These are phyloP conservation scores for Epizoanthus scotinus DNA, from an alignment of 92 coral and sea anemone species.

Conservation along the genomic window DNA sequence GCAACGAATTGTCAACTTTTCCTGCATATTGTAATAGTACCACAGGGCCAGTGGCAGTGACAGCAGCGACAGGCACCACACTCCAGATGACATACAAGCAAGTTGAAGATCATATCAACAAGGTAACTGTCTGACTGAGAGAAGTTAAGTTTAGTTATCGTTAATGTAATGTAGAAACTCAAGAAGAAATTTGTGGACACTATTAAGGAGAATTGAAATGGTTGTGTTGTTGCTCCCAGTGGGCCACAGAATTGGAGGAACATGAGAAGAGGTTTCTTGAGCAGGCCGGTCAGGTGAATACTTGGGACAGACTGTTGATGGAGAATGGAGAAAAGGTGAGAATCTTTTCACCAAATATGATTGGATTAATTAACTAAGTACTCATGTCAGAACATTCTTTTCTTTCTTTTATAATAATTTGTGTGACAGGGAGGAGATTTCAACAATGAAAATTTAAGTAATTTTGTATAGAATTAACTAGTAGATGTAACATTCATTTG, in stretches of 20 bases:
- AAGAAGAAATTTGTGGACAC: not conserved
- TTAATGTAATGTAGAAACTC: too few species aligned
- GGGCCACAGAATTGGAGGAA: slow-evolving; percentile 89
- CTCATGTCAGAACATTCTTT: not conserved
- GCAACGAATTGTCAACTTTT: too few species aligned
- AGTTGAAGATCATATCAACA: slow-evolving; percentile 93
- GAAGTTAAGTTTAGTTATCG: too few species aligned
- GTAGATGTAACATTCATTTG: too few species aligned
- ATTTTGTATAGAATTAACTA: too few species aligned
- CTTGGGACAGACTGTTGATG: slow-evolving; percentile 94
- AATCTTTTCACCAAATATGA: not conserved
- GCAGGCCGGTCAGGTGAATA: slow-evolving; percentile 90
- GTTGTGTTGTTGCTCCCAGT: slow-evolving; percentile 40
- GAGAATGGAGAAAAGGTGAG: slow-evolving; percentile 96
- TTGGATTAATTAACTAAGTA: too few species aligned
- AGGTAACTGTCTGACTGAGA: slow-evolving; percentile 51
- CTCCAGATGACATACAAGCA: slow-evolving; percentile 86
- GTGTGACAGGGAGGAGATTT: too few species aligned
- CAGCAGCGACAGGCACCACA: slow-evolving; percentile 46
- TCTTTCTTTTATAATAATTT: not conserved
- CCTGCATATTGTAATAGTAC: not conserved
- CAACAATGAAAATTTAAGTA: too few species aligned
- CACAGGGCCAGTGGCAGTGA: slow-evolving; percentile 16
- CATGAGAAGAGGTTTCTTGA: slow-evolving; percentile 89
- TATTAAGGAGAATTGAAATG: not conserved